Evolutionary conservation across 2,888 invertebrate species (phyloP).

Genomic region (Torymus tubicola): DNA sequence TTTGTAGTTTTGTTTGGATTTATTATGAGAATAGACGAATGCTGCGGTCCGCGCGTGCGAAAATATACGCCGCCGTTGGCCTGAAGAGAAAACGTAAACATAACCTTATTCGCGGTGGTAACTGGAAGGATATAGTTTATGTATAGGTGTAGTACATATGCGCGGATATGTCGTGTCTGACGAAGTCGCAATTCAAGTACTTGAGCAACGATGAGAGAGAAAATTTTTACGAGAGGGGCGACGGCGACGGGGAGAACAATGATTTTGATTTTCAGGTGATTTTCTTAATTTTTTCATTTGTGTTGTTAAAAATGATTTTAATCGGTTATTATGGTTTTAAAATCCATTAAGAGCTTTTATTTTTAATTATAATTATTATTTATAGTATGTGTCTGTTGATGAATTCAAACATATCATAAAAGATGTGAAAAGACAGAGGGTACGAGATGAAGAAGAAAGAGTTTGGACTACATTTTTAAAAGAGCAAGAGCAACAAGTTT

Average conservation of each 20-base stretch:
- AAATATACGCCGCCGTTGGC: background rate
- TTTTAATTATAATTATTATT: conserved; percentile 35
- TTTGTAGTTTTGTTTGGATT: no score
- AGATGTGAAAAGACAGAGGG: conserved; percentile 67
- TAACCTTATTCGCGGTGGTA: conserved; percentile 27
- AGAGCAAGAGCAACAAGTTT: conserved; percentile 61
- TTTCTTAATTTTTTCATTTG: background rate
- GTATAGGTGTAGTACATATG: no score
- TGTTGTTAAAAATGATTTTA: background rate
- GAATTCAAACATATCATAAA: conserved; percentile 70
- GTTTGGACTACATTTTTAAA: conserved; percentile 67
- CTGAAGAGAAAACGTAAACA: conserved; percentile 37
- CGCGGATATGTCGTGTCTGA: conserved; percentile 28
- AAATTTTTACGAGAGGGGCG: conserved; percentile 60
- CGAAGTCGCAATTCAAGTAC: conserved; percentile 59
- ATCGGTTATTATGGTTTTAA: no score
- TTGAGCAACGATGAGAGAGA: conserved; percentile 61
- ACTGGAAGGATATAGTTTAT: no score
- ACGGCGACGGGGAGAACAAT: conserved; percentile 77
- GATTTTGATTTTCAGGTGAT: conserved; percentile 82
- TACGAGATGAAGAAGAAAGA: conserved; percentile 67
- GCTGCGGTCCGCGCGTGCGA: background rate
- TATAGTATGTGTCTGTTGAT: conserved; percentile 69
- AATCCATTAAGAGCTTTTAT: no score
- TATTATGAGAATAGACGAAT: conserved; percentile 38